Conservation (phyloP, 2,113 vertebrate species). For the Gracilinanus agilis region DNA sequence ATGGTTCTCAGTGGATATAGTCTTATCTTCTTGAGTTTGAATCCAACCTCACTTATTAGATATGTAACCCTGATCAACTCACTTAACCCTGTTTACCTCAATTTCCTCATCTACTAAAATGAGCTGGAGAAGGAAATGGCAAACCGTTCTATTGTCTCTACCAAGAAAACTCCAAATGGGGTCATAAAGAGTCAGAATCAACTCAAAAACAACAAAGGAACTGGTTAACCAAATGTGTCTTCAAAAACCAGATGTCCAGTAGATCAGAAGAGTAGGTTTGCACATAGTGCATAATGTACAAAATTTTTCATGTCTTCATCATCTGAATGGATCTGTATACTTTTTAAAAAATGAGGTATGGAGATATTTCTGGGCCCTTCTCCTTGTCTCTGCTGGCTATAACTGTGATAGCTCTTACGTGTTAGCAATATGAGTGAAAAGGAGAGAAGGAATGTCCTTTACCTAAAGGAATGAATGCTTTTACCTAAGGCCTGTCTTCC, state of each 20-base stretch:
- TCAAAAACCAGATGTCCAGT: neutral
- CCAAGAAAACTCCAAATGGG: too few species aligned
- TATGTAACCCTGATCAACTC: too few species aligned
- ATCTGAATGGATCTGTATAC: neutral
- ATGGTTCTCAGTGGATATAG: too few species aligned
- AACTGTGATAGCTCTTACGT: neutral
- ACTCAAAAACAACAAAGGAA: too few species aligned
- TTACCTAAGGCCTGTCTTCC: neutral
- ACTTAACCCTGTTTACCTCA: too few species aligned
- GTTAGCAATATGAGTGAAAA: neutral
- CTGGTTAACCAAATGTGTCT: neutral
- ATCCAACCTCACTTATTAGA: too few species aligned
- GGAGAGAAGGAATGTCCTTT: neutral
- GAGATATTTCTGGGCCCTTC: neutral
- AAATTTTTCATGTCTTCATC: neutral
- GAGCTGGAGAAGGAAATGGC: too few species aligned
- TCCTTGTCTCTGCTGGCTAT: neutral
- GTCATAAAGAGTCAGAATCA: too few species aligned
- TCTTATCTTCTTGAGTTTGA: too few species aligned
- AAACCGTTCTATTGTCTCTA: too few species aligned
- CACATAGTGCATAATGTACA: neutral
- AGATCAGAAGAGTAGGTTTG: neutral
- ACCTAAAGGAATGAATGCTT: too few species aligned
- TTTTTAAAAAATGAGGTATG: neutral
- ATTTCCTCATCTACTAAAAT: too few species aligned